Base-by-base conservation (phyloP, 1,140 invertebrate species). In the Argopecten irradians region DNA sequence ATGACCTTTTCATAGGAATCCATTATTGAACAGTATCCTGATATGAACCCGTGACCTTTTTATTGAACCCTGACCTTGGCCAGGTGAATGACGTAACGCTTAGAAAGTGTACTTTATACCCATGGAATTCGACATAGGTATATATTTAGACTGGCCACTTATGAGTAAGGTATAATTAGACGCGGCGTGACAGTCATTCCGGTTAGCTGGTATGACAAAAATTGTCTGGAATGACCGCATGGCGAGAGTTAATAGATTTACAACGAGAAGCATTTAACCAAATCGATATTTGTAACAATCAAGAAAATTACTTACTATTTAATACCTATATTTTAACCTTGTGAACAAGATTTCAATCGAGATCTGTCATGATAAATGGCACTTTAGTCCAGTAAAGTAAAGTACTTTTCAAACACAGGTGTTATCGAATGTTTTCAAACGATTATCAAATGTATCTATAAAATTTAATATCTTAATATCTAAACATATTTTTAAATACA, bases 311-410 rank as follows among this genome's bases (percentile, higher is more conserved):
- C 55, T 5, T 5, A 71, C n/a, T 28, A 71, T 71, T 71, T 71
- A 71, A 71, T 71, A 71, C 55, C 55, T 71, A 28, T 71, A 71
- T 3, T 71, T 71, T n/a, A 71, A 71, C 55, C 55, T 28, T n/a
- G 55, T 71, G n/a, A 71, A n/a, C 55, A 71, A 71, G 55, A 71
- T 71, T 71, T 71, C 28, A n/a, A 71, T 71, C 55, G 22, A 46
- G 43, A 46, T 46, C 16, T 8, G 0, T n/a, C n/a, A 1, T 28
- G 55, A 71, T n/a, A 28, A 28, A 71, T 28, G 5, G 55, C 55
- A 71, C 55, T 71, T 71, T 71, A 71, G 55, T 71, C 55, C 5
- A 71, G 22, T 71, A 71, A 71, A 28, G n/a, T 71, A 71, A 28
- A 28, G 55, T 71, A 71, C 1, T 71, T n/a, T 71, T 28, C 22